phyloP scores from a whole-genome alignment of 2,797 vertebrate genomes.

The Poeciliopsis infans region DNA sequence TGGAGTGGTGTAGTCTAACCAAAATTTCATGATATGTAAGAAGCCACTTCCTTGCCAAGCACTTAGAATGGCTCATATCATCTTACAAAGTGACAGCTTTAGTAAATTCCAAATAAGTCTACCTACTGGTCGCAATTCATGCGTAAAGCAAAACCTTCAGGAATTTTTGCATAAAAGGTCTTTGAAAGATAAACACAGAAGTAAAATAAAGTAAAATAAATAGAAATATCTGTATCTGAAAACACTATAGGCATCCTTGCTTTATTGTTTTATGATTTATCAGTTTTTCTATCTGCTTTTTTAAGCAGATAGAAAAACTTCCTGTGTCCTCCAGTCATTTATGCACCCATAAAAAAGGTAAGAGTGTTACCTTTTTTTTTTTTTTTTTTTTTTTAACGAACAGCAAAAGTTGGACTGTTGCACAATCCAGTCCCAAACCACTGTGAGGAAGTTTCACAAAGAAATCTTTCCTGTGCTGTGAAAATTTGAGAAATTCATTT shows the following conservation, averaged over 20 bases:
- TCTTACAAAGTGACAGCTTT: neutral
- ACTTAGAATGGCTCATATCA: conserved; percentile 22
- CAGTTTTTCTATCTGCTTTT: neutral
- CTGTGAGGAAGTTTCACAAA: neutral
- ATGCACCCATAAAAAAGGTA: neutral
- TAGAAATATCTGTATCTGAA: neutral
- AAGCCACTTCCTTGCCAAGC: conserved; percentile 5
- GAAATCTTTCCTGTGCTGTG: neutral
- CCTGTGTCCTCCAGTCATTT: neutral
- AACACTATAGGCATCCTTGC: neutral
- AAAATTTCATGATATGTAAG: conserved; percentile 16
- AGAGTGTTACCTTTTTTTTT: conserved; percentile 15
- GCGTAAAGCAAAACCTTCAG: conserved; percentile 15
- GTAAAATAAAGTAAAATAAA: neutral
- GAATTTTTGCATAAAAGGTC: conserved; percentile 6
- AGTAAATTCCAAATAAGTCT: conserved; percentile 12
- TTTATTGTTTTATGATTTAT: neutral
- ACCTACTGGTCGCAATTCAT: neutral
- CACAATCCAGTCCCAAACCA: neutral
- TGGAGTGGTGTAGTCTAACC: conserved; percentile 3
- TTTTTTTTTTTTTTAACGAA: conserved; percentile 47
- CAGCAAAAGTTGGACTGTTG: neutral
- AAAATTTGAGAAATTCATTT: neutral
- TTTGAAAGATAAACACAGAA: conserved; percentile 12
- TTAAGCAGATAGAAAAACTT: too few relatives aligned